Conservation (phyloP, 2,888 invertebrate species). For the Pollenia labialis region DNA sequence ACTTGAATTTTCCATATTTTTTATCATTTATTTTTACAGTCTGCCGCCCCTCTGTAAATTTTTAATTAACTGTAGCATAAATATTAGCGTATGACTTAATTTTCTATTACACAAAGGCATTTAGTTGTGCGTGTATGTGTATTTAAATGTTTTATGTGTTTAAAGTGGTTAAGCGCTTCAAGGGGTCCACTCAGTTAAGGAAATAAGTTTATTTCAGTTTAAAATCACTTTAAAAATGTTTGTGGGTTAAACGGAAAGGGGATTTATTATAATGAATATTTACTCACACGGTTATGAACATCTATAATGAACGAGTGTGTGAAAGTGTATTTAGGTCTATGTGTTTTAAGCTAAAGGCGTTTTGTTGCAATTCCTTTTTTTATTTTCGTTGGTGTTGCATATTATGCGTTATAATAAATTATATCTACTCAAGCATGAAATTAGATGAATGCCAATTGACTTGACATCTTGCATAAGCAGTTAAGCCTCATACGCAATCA, state of each 20-base stretch:
- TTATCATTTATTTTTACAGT: too few species aligned
- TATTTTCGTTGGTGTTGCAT: conserved; percentile 28
- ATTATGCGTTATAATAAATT: conserved; percentile 74
- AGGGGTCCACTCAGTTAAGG: conserved; percentile 52
- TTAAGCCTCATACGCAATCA: conserved; percentile 60
- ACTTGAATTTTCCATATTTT: background rate
- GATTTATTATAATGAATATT: conserved; percentile 58
- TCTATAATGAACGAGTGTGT: conserved; percentile 29
- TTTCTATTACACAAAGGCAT: conserved; percentile 21
- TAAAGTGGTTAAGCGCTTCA: conserved; percentile 43
- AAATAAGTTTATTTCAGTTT: conserved; percentile 40
- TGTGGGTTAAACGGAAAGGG: background rate
- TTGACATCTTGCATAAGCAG: conserved; percentile 73
- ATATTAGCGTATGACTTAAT: conserved; percentile 56
- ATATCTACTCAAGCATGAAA: conserved; percentile 74
- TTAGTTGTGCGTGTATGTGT: background rate
- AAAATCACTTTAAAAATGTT: conserved; percentile 25
- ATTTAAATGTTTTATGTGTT: conserved; percentile 40
- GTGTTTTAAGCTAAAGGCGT: conserved; percentile 41
- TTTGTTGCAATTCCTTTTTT: background rate
- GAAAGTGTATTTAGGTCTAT: conserved; percentile 22
- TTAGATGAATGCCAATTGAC: conserved; percentile 76
- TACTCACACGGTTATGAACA: conserved; percentile 16
- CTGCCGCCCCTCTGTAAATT: conserved; percentile 35
- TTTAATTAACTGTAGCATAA: conserved; percentile 53